phyloP scores from a whole-genome alignment of 1,140 invertebrate species.

The Monochamus saltuarius region DNA sequence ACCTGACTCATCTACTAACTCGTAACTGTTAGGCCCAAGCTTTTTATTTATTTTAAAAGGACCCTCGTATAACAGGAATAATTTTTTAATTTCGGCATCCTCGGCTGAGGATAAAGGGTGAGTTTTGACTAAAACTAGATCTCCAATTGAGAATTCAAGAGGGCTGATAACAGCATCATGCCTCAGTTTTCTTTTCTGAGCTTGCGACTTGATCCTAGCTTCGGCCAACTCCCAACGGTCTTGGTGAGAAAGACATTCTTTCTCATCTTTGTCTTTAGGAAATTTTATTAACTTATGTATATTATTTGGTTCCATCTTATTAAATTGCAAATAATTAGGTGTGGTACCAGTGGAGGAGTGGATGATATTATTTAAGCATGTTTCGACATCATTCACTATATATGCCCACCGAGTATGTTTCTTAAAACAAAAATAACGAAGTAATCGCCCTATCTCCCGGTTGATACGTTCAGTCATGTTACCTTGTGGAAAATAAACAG shows the following conservation, averaged over 20 bases:
- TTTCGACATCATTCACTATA: slow-evolving; percentile 1
- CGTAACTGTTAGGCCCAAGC: neutral
- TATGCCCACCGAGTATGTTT: slow-evolving; percentile 14
- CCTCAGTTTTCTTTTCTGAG: neutral
- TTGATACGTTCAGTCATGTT: slow-evolving; percentile 9
- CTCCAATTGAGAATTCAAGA: neutral
- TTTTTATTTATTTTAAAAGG: neutral
- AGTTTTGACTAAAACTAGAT: neutral
- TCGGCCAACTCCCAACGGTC: neutral
- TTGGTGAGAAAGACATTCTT: neutral
- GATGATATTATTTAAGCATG: slow-evolving; percentile 1
- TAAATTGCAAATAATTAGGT: neutral
- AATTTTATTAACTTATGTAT: neutral
- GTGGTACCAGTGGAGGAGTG: slow-evolving; percentile 3
- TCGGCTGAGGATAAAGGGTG: neutral
- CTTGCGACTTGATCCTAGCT: neutral
- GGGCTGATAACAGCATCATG: neutral
- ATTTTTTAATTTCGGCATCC: neutral
- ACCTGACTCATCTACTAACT: too few relatives aligned
- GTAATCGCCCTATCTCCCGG: slow-evolving; percentile 8
- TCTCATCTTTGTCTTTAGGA: neutral
- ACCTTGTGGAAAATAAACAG: slow-evolving; percentile 14
- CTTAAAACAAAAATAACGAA: slow-evolving; percentile 8
- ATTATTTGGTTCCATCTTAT: neutral
- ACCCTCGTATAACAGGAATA: neutral